Conservation (phyloP, 1,140 invertebrate species). For the Calosoma granatense region DNA sequence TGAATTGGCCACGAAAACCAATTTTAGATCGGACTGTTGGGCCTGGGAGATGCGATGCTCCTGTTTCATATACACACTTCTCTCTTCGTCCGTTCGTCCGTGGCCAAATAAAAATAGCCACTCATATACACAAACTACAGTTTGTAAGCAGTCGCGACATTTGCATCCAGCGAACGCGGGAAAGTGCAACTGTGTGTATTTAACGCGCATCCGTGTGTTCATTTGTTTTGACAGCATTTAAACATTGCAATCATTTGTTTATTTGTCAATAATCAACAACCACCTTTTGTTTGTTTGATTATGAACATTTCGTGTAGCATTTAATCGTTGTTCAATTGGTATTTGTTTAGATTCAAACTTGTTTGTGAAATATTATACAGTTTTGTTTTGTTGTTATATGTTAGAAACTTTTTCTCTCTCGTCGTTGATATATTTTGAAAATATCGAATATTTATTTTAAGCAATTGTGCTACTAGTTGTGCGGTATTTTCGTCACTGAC, state of each 20-base stretch:
- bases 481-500: neutral
- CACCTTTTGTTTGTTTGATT: neutral
- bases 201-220: neutral
- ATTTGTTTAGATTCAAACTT: too few species aligned
- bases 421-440: too few species aligned
- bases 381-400: too few species aligned
- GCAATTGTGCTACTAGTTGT: too few species aligned
- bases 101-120: constrained; percentile 2
- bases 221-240: neutral
- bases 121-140: neutral
- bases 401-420: too few species aligned
- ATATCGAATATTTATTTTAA: too few species aligned
- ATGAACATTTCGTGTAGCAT: too few species aligned
- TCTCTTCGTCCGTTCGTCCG: neutral
- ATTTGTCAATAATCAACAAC: neutral
- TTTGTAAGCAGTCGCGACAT: neutral
- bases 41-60: constrained; percentile 1
- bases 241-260: neutral
- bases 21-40: neutral
- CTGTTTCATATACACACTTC: too few species aligned
- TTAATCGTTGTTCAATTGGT: neutral
- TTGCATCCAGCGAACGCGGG: neutral
- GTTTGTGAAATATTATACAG: too few species aligned
- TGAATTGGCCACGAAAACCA: neutral
- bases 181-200: neutral